Evolutionary conservation across 2,113 vertebrate genomes (phyloP).

Genomic region (Hassar affinis): DNA sequence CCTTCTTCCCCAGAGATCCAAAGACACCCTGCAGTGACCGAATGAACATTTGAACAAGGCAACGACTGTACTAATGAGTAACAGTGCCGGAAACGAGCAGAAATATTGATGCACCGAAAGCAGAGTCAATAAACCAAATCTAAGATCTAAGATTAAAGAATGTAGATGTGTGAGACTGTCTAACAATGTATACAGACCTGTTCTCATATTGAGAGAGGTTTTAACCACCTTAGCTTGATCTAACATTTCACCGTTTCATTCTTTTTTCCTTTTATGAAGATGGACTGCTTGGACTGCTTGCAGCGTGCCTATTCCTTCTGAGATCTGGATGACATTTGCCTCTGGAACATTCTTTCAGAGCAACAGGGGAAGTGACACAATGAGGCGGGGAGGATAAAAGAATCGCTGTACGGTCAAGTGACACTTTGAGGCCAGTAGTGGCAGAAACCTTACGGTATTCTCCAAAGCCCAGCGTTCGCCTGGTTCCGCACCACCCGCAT

Average conservation of each 20-base stretch:
- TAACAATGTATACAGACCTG: conserved; percentile 9
- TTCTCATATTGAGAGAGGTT: neutral
- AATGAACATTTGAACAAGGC: conserved; percentile 35
- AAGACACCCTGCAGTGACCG: conserved; percentile 39
- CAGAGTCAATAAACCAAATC: conserved; percentile 27
- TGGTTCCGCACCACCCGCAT: conserved; percentile 1
- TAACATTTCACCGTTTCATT: neutral
- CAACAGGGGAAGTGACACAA: conserved; percentile 26
- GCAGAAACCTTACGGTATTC: conserved; percentile 7
- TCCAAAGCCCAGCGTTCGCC: neutral
- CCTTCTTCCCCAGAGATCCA: conserved; percentile 18
- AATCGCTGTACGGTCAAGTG: conserved; percentile 40
- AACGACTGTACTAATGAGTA: conserved; percentile 36
- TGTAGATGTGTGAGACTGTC: neutral
- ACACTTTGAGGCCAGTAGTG: conserved; percentile 53
- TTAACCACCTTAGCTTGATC: neutral
- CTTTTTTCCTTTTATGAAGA: conserved; percentile 3
- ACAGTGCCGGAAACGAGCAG: conserved; percentile 1
- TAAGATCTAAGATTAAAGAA: conserved; percentile 23
- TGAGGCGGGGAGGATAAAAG: conserved; percentile 38
- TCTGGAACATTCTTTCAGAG: conserved; percentile 29
- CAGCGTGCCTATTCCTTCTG: neutral
- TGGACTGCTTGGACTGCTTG: neutral
- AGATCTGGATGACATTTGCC: conserved; percentile 27
- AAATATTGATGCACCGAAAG: conserved; percentile 18